Evolutionary conservation across 1,140 invertebrate species (phyloP).

Genomic region (Drosophila gunungcola): DNA sequence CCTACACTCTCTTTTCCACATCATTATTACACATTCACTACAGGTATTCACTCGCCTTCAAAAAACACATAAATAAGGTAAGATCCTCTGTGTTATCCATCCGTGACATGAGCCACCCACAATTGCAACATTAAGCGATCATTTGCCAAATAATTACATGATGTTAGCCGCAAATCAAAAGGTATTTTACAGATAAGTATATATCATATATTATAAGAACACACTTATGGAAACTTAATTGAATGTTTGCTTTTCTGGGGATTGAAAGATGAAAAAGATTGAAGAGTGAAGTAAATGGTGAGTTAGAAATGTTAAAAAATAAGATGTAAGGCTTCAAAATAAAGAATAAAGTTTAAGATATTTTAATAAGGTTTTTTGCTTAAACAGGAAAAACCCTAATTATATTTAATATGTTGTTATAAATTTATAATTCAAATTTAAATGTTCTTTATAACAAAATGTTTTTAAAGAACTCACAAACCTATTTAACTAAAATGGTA

Average conservation of each 20-base stretch:
- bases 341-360: no score
- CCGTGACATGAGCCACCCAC: conserved; percentile 42
- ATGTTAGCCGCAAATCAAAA: conserved; percentile 56
- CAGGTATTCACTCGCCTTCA: background rate
- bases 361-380: no score
- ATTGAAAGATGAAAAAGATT: background rate
- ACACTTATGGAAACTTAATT: conserved; percentile 15
- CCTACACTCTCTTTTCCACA: conserved; percentile 16
- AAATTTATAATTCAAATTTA: no score
- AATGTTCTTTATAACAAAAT: no score
- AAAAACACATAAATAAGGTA: conserved; percentile 6
- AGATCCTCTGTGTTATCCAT: conserved; percentile 32
- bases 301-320: background rate
- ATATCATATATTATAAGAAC: conserved; percentile 7
- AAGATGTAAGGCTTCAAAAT: background rate
- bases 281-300: no score
- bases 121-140: conserved; percentile 42
- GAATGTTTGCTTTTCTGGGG: conserved; percentile 1
- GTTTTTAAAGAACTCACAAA: no score
- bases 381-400: no score
- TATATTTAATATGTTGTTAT: no score
- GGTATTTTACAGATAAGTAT: conserved; percentile 32
- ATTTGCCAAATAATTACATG: conserved; percentile 71
- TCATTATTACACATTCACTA: conserved; percentile 12
- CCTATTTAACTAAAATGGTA: no score